Evolutionary conservation across 2,888 invertebrate genomes (phyloP), one percentile per base, ranked within the genome.

Genomic region (Plebejus argus): DNA sequence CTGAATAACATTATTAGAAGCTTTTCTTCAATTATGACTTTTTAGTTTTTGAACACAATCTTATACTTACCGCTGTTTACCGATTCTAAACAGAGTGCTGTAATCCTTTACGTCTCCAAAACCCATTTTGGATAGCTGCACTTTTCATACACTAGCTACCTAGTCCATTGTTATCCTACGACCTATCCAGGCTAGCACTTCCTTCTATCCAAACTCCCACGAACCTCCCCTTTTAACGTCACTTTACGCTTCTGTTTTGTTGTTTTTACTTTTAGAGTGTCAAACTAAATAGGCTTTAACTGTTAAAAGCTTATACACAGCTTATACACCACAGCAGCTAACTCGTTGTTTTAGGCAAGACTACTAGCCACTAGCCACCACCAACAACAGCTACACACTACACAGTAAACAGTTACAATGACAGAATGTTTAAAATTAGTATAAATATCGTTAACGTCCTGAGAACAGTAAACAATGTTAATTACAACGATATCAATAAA

Each of bases 61-160:
- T 53, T 18, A 33, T 10, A 76, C 82, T 81, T 20, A 82, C 82
- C 82, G 80, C n/a, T 78, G 79, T 77, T 81, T 80, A 53, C 80
- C 77, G 35, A 82, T 82, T 76, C 82, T 81, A 76, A 80, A 80
- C 33, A 82, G 61, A 2, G 79, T 61, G 10, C 79, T 81, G 56
- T 61, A 81, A 12, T 82, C 82, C 20, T 78, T 79, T 8, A 71
- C 77, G 7, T 82, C 81, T 76, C 80, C 77, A 39, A 81, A 82
- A 23, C 82, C 82, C 82, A 82, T 82, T 78, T 45, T 76, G 39
- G 15, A 15, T 66, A 66, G 58, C 75, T 76, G 56, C 33, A 23
- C 66, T 45, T 45, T 45, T 45, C 45, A 12, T 12, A 45, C 45
- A 45, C 45, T 45, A 10, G 45, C 45, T 45, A 45, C 10, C 45